Base-by-base conservation (phyloP, 2,113 vertebrate species). In the Prunella fulvescens region DNA sequence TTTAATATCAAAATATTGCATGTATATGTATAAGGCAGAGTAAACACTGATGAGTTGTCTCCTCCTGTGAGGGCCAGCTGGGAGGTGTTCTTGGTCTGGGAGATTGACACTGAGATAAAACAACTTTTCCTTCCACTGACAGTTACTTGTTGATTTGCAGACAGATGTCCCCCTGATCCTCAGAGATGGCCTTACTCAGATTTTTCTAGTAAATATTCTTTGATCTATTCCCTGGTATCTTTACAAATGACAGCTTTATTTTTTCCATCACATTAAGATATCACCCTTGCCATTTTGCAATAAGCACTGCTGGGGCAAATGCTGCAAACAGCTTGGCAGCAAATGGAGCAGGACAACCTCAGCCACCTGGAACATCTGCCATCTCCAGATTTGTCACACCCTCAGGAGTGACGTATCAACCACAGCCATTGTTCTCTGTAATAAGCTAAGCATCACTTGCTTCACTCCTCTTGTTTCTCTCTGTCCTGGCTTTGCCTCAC, bases 291-390 rank as follows among this genome's bases (percentile, higher is more conserved):
- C 74, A 72, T n/a, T 72, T 4, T 76, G 66, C 19, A 19, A 3
- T 48, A 56, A 87, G 66, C 62, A 69, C 40, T 7, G 2, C 48
- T 33, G 85, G 88, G 93, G 54, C 66, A 74, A 79, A 40, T 3
- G 53, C 81, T 57, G 78, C 47, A 81, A 91, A 76, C 81, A 96
- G 95, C 85, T 76, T 82, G 90, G 90, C 74, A 93, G 85, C 70
- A 95, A 96, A 94, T 82, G 74, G 90, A 94, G 90, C 78, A 61
- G 33, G 37, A 66, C 74, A 89, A 92, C 81, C 92, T 82, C 74
- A 61, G 81, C 58, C 92, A 90, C 69, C 90, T 72, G 74, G 48
- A 94, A 78, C 88, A 93, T 85, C 92, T 95, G 93, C 93, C 72
- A 86, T 44, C 64, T 12, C 72, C 9, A 6, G 70, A 62, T 56